Evolutionary conservation across 2,797 vertebrate genomes (phyloP).

Genomic region (Myotis pilosus): DNA sequence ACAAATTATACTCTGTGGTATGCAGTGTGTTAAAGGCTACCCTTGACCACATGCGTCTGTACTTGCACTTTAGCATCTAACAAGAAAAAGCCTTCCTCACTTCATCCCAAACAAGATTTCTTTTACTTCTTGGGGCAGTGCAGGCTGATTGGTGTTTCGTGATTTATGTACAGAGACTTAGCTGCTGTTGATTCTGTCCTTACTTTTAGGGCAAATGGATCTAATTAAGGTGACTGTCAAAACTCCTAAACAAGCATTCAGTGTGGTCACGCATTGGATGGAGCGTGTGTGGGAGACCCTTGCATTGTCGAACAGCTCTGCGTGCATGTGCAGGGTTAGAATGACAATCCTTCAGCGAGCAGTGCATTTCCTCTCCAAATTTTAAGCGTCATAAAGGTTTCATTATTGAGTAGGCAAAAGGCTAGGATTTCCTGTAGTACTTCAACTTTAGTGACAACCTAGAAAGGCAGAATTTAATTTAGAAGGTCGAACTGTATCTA

Average conservation of each 20-base stretch:
- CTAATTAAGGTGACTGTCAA: background rate
- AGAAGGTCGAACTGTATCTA: background rate
- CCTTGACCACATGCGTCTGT: background rate
- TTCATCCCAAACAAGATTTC: background rate
- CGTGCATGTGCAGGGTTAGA: background rate
- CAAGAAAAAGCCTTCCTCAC: background rate
- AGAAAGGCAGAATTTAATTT: slow-evolving; percentile 1
- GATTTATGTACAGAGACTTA: background rate
- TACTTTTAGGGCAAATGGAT: background rate
- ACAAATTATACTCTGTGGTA: background rate
- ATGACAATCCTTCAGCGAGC: background rate
- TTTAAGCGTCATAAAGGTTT: background rate
- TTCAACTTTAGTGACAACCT: background rate
- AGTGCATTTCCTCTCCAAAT: background rate
- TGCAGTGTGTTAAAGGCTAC: background rate
- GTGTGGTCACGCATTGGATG: rapidly evolving
- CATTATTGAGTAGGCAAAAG: background rate
- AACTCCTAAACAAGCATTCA: background rate
- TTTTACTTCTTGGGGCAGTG: background rate
- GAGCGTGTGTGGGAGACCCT: background rate
- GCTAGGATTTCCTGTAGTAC: background rate
- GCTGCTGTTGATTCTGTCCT: background rate
- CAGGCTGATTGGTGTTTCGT: background rate
- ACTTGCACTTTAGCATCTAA: background rate
- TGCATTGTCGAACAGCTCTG: background rate